Evolutionary conservation across 1,140 invertebrate species (phyloP).

Genomic region (Pinna nobilis): DNA sequence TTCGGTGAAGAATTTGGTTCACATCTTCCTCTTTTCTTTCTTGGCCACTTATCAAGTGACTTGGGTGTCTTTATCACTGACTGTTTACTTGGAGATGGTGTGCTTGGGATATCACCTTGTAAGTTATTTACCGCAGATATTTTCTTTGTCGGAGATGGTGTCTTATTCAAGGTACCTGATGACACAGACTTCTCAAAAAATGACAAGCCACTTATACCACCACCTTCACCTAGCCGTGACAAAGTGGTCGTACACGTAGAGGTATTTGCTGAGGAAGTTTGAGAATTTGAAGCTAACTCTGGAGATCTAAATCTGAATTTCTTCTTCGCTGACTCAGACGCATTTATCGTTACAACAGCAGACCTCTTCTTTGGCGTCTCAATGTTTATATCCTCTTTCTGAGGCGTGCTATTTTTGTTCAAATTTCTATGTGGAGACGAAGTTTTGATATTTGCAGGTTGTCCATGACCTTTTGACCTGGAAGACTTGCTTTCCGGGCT

Average conservation of each 20-base stretch:
- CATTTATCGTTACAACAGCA: no score
- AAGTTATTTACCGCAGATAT: not conserved
- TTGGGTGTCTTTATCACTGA: slow-evolving; percentile 46
- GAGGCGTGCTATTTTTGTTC: no score
- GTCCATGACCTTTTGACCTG: no score
- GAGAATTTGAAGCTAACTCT: not conserved
- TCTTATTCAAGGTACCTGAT: not conserved
- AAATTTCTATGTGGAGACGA: no score
- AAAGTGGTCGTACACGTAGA: no score
- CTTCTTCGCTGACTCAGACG: not conserved
- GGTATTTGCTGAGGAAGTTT: no score
- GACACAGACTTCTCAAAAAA: not conserved
- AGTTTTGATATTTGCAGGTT: no score
- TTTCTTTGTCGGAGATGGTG: not conserved
- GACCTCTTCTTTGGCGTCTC: slow-evolving; percentile 17
- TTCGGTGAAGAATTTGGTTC: slow-evolving; percentile 15
- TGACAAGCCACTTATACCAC: not conserved
- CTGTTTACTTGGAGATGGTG: slow-evolving; percentile 50
- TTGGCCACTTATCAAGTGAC: slow-evolving; percentile 52
- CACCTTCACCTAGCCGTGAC: no score
- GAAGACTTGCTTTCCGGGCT: slow-evolving; percentile 39
- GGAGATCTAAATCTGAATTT: slow-evolving; percentile 5
- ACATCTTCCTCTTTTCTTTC: slow-evolving; percentile 36
- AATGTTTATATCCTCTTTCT: no score
- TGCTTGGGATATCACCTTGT: slow-evolving; percentile 21